Evolutionary conservation across 2,888 invertebrate genomes (phyloP).

Genomic region (Tipula confusa): DNA sequence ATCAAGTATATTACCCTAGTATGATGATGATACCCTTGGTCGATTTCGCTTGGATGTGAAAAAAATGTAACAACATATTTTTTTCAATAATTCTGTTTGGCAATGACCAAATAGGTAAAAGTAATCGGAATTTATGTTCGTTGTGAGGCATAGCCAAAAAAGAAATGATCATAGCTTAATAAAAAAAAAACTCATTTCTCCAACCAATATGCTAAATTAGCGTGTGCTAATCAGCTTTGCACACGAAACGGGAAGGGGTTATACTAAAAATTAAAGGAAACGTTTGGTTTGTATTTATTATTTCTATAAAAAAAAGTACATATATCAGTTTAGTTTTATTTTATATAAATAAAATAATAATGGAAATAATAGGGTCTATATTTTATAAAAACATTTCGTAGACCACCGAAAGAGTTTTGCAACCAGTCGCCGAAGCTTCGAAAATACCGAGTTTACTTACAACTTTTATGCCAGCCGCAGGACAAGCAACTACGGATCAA

Average conservation of each 20-base stretch:
- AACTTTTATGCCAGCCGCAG: constrained; percentile 35
- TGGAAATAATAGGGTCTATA: not conserved
- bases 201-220: not conserved
- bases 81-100: constrained; percentile 28
- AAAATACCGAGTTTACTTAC: not conserved
- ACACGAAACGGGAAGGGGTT: constrained; percentile 12
- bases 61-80: constrained; percentile 26
- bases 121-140: constrained; percentile 39
- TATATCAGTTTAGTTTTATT: not conserved
- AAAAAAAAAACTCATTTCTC: constrained; percentile 15
- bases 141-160: constrained; percentile 45
- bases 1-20: not conserved
- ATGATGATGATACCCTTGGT: not conserved
- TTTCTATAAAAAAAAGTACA: not conserved
- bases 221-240: not conserved
- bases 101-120: constrained; percentile 37
- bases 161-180: constrained; percentile 49
- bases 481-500: not conserved
- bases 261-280: not conserved
- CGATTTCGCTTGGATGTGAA: not conserved
- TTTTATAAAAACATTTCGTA: not conserved
- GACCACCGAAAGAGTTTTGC: not conserved
- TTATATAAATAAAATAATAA: too few species aligned
- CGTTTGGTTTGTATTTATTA: constrained; percentile 27
- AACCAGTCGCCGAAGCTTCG: not conserved